Base-by-base conservation (phyloP, 2,113 vertebrate genomes). In the Ptyas mucosa region DNA sequence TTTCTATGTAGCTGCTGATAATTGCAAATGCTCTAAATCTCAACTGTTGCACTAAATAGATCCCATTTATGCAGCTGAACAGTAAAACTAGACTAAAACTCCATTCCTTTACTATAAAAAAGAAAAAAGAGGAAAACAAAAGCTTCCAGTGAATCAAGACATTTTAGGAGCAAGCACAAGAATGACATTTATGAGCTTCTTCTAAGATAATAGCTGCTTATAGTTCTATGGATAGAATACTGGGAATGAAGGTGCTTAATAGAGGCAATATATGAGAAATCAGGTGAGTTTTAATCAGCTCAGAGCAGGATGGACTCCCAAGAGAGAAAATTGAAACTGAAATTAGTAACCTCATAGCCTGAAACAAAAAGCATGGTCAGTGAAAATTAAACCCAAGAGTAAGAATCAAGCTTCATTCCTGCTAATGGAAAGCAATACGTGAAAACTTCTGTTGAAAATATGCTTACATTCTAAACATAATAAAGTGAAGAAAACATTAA, bases 201-300 rank as follows among this genome's bases (percentile, higher is more conserved):
- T 49, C 8, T 34, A 81, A n/a, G 57, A 64, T 57, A 75, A 87
- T 58, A 55, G 69, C 21, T 55, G 58, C 54, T 90, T 75, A 92
- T 92, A 81, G 51, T 92, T 89, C 61, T 89, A 53, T 69, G 61
- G 46, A 43, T 64, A 55, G 51, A n/a, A 58, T 92, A 51, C 87
- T 81, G 61, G 61, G 91, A 49, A 86, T 14, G 26, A 87, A 69
- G 88, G 52, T 39, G n/a, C 46, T 85, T 90, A 91, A 51, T 21
- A 51, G 61, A 43, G 10, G 52, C 49, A 89, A 55, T 90, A 51
- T n/a, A n/a, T 43, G 43, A 75, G 58, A 75, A 90, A 92, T 51
- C 20, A 34, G 55, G 52, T 91, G 51, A 52, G 75, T 55, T 61
- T 89, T 92, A 92, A 89, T 92, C 91, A 87, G 87, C 23, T 90